Base-by-base conservation (phyloP, 2,113 vertebrate genomes). In the Megalops atlanticus region DNA sequence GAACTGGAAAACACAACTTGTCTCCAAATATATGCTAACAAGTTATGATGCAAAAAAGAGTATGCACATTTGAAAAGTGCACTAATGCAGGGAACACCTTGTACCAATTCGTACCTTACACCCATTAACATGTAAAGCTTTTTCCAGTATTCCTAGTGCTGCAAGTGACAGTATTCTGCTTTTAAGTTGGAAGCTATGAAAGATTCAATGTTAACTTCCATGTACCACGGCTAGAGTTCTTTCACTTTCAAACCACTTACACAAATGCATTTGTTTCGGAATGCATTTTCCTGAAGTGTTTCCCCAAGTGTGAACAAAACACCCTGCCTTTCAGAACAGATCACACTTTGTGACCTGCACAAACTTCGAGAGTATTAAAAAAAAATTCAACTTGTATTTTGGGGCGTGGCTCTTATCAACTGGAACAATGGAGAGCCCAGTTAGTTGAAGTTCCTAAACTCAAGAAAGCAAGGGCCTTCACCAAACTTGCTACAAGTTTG, bases 401-500 rank as follows among this genome's bases (percentile, higher is more conserved):
- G 43, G 7, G 31, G n/a, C 18, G 11, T 2, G n/a, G 58, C 58
- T 64, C 58, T 27, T n/a, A 14, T 45, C 43, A 64, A 64, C n/a
- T 24, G n/a, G 31, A 31, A 64, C n/a, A 64, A 0, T n/a, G n/a
- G 82, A n/a, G 75, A 84, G 84, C 74, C 86, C 86, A 84, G 84
- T 88, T 47, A 82, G 49, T 49, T 49, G 70, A 74, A 69, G 18
- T 64, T 80, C 40, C 93, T 94, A 95, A 92, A 92, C 86, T 69
- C 82, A 91, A 96, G 95, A 47, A 95, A 85, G 88, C 93, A 97
- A 96, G 96, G 95, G 85, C 96, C 95, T 97, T 98, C 97, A 97
- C 97, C 97, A 98, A 98, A 98, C 96, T 97, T 97, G 96, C 96
- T 97, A 80, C 94, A 98, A 98, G 96, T 98, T 97, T 98, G 96